A percentile compares a stretch with the other conserved stretches of the same genome.
Conservation (phyloP, 2,888 invertebrate genomes). For the Cataglyphis albicans region DNA sequence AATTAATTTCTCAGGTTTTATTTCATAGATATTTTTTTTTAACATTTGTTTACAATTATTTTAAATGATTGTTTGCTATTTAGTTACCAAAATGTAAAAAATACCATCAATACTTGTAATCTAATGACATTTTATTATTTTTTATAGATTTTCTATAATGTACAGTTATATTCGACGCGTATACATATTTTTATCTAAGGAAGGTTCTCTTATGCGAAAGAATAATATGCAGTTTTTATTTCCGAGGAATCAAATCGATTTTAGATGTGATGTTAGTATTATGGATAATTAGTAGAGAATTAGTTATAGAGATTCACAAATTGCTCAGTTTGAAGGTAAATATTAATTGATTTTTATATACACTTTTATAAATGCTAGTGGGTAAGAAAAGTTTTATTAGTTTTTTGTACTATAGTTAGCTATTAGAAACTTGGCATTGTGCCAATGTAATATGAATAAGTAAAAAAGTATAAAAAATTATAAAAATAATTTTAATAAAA, state of each 20-base stretch:
- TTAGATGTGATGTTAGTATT: slow-evolving; percentile 63
- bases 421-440: neutral
- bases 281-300: slow-evolving; percentile 5
- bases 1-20: slow-evolving; percentile 1
- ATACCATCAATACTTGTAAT: neutral
- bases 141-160: slow-evolving; percentile 27
- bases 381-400: slow-evolving; percentile 10
- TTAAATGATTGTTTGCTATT: neutral
- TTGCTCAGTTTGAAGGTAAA: slow-evolving; percentile 9
- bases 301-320: neutral
- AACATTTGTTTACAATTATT: neutral
- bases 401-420: neutral
- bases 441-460: neutral
- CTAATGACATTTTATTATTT: neutral
- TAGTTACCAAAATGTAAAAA: neutral
- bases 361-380: slow-evolving; percentile 12
- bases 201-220: neutral
- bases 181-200: slow-evolving; percentile 34
- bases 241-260: neutral
- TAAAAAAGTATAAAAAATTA: slow-evolving; percentile 9
- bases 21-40: neutral
- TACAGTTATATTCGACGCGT: neutral
- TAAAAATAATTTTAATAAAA: slow-evolving; percentile 40
- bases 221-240: neutral
- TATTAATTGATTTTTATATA: slow-evolving; percentile 8